These are phyloP conservation scores for Aphyosemion australe DNA, from an alignment of 2,113 vertebrate species.

Conservation along the genomic window DNA sequence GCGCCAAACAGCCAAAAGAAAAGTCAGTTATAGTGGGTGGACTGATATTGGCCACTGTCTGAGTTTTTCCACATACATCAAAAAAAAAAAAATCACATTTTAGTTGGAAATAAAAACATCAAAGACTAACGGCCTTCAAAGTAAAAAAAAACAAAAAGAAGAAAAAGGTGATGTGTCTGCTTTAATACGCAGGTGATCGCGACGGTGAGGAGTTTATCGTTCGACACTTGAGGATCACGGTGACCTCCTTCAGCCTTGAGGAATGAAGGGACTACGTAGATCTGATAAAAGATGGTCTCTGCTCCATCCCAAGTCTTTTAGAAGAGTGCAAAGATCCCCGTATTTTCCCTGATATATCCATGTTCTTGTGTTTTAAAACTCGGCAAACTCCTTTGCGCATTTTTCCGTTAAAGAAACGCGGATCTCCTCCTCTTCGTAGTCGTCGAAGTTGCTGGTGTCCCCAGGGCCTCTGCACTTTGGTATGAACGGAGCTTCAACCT, in stretches of 20 bases:
- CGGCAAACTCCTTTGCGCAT: slow-evolving; percentile 96
- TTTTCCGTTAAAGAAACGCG: slow-evolving; percentile 98
- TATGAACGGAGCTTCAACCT: slow-evolving; percentile 99
- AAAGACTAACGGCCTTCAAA: slow-evolving; percentile 78
- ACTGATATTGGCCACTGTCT: slow-evolving; percentile 74
- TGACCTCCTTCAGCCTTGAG: slow-evolving; percentile 90
- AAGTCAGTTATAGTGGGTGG: slow-evolving; percentile 75
- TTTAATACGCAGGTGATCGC: slow-evolving; percentile 87
- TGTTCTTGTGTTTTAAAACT: slow-evolving; percentile 89
- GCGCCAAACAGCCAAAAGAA: slow-evolving; percentile 80
- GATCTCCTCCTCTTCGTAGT: slow-evolving; percentile 99
- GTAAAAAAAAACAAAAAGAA: slow-evolving; percentile 75
- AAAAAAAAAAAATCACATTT: slow-evolving; percentile 79
- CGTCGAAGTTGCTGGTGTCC: slow-evolving; percentile 99
- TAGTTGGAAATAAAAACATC: slow-evolving; percentile 78
- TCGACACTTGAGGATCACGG: slow-evolving; percentile 88
- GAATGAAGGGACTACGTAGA: slow-evolving; percentile 94
- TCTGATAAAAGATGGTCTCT: slow-evolving; percentile 87
- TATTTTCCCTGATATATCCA: slow-evolving; percentile 86
- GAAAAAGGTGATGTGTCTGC: slow-evolving; percentile 81
- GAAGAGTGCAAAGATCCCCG: slow-evolving; percentile 94
- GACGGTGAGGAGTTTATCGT: slow-evolving; percentile 82
- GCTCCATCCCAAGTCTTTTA: slow-evolving; percentile 89
- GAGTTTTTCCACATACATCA: slow-evolving; percentile 69
- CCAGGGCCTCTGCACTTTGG: slow-evolving; percentile 99